phyloP scores from a whole-genome alignment of 2,113 vertebrate genomes.

The Rhabdornis inornatus region DNA sequence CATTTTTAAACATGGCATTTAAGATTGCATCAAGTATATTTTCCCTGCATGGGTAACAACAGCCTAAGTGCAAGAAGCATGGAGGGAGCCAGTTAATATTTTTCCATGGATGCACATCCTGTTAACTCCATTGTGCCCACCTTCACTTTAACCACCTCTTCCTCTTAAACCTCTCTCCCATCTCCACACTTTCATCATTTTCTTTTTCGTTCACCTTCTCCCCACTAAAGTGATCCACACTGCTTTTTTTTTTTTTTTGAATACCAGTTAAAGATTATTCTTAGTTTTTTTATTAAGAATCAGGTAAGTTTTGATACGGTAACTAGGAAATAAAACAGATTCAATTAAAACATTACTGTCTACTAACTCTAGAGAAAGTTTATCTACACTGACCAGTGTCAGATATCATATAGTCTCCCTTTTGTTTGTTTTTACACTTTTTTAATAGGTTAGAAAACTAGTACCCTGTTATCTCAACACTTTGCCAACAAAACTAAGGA shows the following conservation, averaged over 20 bases:
- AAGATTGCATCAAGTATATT: background rate
- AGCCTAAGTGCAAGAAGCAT: background rate
- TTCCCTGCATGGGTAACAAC: background rate
- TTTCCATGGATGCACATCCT: background rate
- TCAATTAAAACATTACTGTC: background rate
- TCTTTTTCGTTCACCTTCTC: background rate
- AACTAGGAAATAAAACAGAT: background rate
- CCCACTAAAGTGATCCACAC: background rate
- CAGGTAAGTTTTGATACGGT: background rate
- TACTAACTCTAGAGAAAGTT: background rate
- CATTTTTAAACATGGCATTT: background rate
- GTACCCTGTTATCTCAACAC: background rate
- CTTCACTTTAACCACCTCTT: background rate
- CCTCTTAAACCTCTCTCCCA: background rate
- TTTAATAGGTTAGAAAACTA: background rate
- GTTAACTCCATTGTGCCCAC: background rate
- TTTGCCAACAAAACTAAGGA: background rate
- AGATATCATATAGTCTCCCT: background rate
- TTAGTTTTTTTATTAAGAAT: background rate
- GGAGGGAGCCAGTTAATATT: background rate
- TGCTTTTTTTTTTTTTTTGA: rapidly evolving
- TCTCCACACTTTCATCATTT: background rate
- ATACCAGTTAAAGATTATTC: background rate
- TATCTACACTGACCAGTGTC: background rate
- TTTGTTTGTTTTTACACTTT: background rate